Conservation (phyloP, 92 coral and sea anemone genomes). For the Phenganax subtilis region DNA sequence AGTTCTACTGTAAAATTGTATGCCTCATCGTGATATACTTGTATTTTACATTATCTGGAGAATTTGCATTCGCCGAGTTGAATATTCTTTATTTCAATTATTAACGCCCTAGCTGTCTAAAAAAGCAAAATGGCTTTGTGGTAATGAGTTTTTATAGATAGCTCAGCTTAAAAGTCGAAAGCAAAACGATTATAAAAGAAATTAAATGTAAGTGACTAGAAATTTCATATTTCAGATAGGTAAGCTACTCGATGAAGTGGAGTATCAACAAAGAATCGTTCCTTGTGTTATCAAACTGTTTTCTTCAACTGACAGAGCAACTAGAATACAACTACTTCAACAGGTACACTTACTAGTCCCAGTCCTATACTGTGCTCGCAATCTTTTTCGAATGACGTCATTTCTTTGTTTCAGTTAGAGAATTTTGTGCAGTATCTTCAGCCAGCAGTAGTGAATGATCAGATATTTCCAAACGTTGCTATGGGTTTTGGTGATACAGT, state of each 20-base stretch:
- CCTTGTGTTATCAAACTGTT: conserved; percentile 97
- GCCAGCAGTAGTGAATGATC: conserved; percentile 87
- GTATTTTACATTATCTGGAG: too few relatives aligned
- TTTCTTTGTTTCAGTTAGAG: conserved; percentile 59
- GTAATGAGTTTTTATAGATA: too few relatives aligned
- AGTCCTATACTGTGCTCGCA: too few relatives aligned
- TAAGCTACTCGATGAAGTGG: conserved; percentile 77
- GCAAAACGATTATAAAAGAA: too few relatives aligned
- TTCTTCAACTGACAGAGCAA: conserved; percentile 98
- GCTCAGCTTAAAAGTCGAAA: too few relatives aligned
- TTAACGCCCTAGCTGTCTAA: too few relatives aligned
- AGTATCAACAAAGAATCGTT: conserved; percentile 86
- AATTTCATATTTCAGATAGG: conserved; percentile 62
- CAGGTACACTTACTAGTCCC: conserved; percentile 53
- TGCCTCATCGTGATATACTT: too few relatives aligned
- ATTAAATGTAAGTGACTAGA: too few relatives aligned
- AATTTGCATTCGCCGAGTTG: too few relatives aligned
- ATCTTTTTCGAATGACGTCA: not conserved
- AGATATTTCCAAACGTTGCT: conserved; percentile 95
- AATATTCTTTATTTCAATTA: too few relatives aligned
- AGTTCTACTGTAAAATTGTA: too few relatives aligned
- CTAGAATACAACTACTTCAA: conserved; percentile 90
- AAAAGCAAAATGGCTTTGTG: too few relatives aligned
- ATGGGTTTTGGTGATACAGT: conserved; percentile 94
- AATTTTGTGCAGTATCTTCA: conserved; percentile 87